Conservation (phyloP, 1,140 invertebrate species). For the Drosophila pachea region DNA sequence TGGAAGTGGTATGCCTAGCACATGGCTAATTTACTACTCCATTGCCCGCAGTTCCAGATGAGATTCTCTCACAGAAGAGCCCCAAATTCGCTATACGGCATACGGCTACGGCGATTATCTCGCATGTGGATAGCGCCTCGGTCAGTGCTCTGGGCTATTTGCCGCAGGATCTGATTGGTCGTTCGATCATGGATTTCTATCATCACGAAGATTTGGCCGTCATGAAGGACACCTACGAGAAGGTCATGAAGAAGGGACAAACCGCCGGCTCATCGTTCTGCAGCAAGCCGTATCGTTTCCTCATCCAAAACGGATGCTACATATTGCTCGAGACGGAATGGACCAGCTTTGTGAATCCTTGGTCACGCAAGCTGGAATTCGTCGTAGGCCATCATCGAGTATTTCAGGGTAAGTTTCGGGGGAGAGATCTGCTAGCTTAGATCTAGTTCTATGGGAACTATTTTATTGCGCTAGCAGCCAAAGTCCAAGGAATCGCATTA, state of each 20-base stretch:
- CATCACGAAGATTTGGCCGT: conserved; percentile 90
- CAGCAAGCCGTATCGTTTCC: conserved; percentile 87
- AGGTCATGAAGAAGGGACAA: conserved; percentile 83
- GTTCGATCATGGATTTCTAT: conserved; percentile 91
- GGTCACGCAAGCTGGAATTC: conserved; percentile 94
- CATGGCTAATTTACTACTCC: not conserved
- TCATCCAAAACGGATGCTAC: conserved; percentile 90
- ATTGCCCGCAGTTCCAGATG: conserved; percentile 81
- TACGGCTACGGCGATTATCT: conserved; percentile 85
- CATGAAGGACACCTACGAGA: conserved; percentile 90
- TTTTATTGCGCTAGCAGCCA: no score
- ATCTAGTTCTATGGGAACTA: no score
- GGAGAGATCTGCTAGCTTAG: no score
- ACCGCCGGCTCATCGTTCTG: conserved; percentile 83
- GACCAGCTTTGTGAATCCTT: conserved; percentile 96
- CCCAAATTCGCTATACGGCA: conserved; percentile 88
- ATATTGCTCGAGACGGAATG: conserved; percentile 93
- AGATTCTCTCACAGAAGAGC: conserved; percentile 80
- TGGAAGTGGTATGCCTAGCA: not conserved
- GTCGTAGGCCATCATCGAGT: conserved; percentile 93
- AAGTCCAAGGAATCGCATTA: not conserved
- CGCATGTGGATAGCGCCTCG: conserved; percentile 87
- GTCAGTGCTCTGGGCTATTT: conserved; percentile 91
- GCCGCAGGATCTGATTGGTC: conserved; percentile 91
- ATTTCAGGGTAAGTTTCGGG: conserved; percentile 81